These are phyloP conservation scores for Aleiodes testaceus DNA, from an alignment of 2,888 invertebrate species.

Conservation along the genomic window DNA sequence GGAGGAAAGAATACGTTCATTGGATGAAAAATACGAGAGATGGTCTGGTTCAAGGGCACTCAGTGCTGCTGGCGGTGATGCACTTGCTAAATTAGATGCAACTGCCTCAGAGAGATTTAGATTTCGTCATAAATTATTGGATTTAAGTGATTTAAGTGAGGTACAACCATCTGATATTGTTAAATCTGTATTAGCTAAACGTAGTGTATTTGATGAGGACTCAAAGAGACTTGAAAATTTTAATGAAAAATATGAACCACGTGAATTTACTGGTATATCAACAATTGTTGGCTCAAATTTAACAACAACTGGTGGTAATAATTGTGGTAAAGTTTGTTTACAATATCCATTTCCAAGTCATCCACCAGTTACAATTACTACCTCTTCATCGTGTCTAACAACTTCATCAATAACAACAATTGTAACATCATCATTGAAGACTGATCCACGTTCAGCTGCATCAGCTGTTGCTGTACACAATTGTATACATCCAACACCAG, in stretches of 20 bases:
- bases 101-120: constrained; percentile 76
- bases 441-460: constrained; percentile 58
- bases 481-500: constrained; percentile 65
- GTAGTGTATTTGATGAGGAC: constrained; percentile 97
- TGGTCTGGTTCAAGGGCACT: constrained; percentile 84
- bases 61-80: constrained; percentile 76
- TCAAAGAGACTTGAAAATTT: constrained; percentile 92
- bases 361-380: constrained; percentile 77
- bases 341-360: constrained; percentile 88
- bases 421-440: constrained; percentile 56
- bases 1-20: constrained; percentile 92
- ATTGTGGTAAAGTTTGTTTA: constrained; percentile 75
- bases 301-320: constrained; percentile 48
- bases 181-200: constrained; percentile 91
- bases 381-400: constrained; percentile 41
- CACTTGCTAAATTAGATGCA: constrained; percentile 74
- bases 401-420: constrained; percentile 49
- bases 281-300: constrained; percentile 35
- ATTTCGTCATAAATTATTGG: constrained; percentile 83
- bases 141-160: constrained; percentile 86
- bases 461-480: constrained; percentile 54
- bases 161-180: constrained; percentile 95
- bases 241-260: constrained; percentile 86
- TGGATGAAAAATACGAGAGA: constrained; percentile 94
- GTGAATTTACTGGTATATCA: constrained; percentile 73